Conservation (phyloP, 2,797 vertebrate genomes). For the Lacerta bilineata region DNA sequence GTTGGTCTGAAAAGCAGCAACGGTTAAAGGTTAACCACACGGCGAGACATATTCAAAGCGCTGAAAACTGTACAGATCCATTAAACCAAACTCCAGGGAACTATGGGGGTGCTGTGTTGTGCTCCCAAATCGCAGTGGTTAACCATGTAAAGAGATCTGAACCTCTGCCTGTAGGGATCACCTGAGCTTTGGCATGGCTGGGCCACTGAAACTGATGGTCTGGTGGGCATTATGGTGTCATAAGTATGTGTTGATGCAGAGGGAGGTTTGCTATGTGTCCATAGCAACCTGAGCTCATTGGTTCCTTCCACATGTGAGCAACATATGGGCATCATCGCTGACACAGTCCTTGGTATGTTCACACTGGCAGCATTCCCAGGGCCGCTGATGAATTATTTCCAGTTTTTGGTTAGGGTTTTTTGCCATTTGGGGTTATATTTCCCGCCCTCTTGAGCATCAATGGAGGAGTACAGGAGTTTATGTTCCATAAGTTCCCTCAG, state of each 20-base stretch:
- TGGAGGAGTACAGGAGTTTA: not conserved
- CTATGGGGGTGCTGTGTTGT: not conserved
- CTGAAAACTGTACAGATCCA: not conserved
- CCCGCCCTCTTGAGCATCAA: too few species aligned
- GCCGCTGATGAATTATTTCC: too few species aligned
- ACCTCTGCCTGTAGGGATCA: not conserved
- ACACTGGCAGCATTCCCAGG: not conserved
- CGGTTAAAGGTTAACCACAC: not conserved
- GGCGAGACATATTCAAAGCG: not conserved
- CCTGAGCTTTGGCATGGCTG: not conserved
- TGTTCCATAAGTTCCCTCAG: not conserved
- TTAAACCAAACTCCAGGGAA: not conserved
- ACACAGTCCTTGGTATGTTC: not conserved
- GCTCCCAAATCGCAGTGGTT: not conserved
- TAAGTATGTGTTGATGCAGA: not conserved
- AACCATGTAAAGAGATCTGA: not conserved
- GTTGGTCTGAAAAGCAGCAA: conserved; percentile 87
- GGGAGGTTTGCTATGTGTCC: not conserved
- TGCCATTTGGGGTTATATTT: too few species aligned
- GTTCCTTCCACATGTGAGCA: not conserved
- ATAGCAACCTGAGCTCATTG: not conserved
- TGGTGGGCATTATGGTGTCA: too few species aligned
- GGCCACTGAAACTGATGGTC: not conserved
- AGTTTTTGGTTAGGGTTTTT: too few species aligned
- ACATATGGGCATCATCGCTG: not conserved